These are phyloP conservation scores for Siphonodentalium dalli DNA, from an alignment of 2,888 invertebrate genomes.

Conservation along the genomic window DNA sequence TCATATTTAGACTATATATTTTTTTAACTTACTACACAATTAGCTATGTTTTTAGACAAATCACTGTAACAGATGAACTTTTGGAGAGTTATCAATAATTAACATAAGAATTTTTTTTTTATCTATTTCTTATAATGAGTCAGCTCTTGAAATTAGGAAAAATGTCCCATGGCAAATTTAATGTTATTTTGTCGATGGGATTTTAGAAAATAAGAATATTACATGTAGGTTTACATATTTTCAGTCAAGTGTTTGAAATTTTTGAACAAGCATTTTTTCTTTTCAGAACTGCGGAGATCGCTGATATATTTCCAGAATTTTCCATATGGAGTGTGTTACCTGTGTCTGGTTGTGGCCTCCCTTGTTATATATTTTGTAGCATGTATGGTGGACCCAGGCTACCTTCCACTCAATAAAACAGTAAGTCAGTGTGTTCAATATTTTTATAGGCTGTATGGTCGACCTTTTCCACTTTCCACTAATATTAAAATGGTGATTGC, in stretches of 20 bases:
- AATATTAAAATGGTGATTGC: too few species aligned
- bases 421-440: constrained; percentile 7
- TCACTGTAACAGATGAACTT: too few species aligned
- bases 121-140: too few species aligned
- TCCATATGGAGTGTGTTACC: constrained; percentile 42
- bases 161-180: too few species aligned
- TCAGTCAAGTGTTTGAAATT: neutral
- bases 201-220: neutral
- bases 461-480: too few species aligned
- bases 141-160: too few species aligned
- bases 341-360: constrained; percentile 39
- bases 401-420: constrained; percentile 32
- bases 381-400: constrained; percentile 57
- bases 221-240: neutral
- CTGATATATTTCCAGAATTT: constrained; percentile 39
- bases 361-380: constrained; percentile 50
- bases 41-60: too few species aligned
- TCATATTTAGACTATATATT: too few species aligned
- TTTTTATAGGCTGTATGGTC: neutral
- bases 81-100: too few species aligned
- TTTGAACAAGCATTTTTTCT: constrained; percentile 1
- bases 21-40: too few species aligned
- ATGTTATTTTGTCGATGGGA: too few species aligned
- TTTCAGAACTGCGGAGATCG: constrained; percentile 39
- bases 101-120: too few species aligned